Evolutionary conservation across 2,797 vertebrate species (phyloP), one percentile per base, ranked within the genome.

Genomic region (Uromys caudimaculatus): DNA sequence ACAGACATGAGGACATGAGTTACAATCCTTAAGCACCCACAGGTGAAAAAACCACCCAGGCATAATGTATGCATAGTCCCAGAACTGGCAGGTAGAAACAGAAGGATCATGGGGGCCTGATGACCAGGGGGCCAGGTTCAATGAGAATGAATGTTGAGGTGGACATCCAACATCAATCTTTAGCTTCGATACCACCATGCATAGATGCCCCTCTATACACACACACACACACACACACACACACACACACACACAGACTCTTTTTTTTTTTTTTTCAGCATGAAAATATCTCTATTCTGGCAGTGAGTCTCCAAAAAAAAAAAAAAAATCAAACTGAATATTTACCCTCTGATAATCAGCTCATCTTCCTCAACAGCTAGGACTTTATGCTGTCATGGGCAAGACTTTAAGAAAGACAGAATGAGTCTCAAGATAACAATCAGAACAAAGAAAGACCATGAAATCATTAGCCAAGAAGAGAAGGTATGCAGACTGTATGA

Each of bases 391-490:
- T 76, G 19, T 85, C 84, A 62, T 64, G 3, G 44, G 50, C 50
- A 71, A 90, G 24, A 94, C 75, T 96, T 79, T 90, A 75, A 89
- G 91, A 95, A 71, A 87, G 56, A 85, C 96, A 81, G 92, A 73
- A 24, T 0, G 10, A 91, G 60, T 76, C 67, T 76, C 82, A 96
- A 41, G 67, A 95, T 50, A 56, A 44, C 2, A 60, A 24, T 73
- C 58, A 81, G 58, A 23, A 89, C 41, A 79, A 67, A 88, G 73
- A 86, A 94, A 64, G 38, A 13, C 62, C 71, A 60, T 52, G 35
- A 94, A 89, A 62, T 81, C 69, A 10, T 82, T 78, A 96, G 38
- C 50, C 11, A 56, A 81, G 44, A 56, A 62, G 75, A 56, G 16
- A 82, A 64, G 24, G 11, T 16, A 0, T 24, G 41, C n/a, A 77